phyloP scores from a whole-genome alignment of 2,888 invertebrate species.

The Cephus nigrinus region DNA sequence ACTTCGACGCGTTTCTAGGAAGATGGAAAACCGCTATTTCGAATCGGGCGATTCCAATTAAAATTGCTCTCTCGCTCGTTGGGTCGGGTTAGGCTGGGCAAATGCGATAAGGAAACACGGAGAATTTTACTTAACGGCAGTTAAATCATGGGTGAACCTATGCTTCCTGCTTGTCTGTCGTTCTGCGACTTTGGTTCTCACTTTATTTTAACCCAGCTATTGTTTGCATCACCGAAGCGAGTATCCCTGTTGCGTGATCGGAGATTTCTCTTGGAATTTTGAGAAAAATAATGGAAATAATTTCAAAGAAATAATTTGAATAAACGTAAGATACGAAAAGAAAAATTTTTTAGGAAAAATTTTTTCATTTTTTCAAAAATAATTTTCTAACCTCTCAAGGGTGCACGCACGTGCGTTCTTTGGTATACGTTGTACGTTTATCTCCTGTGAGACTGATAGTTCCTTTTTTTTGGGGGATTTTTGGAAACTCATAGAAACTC shows the following conservation, averaged over 20 bases:
- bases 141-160: slow-evolving; percentile 54
- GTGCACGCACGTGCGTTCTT: neutral
- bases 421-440: neutral
- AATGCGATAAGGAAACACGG: slow-evolving; percentile 44
- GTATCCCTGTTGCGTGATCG: neutral
- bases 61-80: neutral
- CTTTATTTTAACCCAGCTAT: neutral
- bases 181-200: neutral
- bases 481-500: neutral
- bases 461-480: neutral
- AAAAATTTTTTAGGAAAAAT: too few relatives aligned
- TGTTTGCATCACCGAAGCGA: neutral
- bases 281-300: too few relatives aligned
- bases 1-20: neutral
- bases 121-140: slow-evolving; percentile 45
- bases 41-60: slow-evolving; percentile 26
- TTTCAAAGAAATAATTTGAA: neutral
- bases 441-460: neutral
- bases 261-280: neutral
- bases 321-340: too few relatives aligned
- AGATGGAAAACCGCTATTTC: slow-evolving; percentile 8
- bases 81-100: neutral
- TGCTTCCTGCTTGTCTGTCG: slow-evolving; percentile 34
- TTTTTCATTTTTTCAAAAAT: too few relatives aligned
- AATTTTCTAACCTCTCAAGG: neutral